Conservation (phyloP, 35 echinoderm and acorn worm genomes). For the Chiridota heheva region DNA sequence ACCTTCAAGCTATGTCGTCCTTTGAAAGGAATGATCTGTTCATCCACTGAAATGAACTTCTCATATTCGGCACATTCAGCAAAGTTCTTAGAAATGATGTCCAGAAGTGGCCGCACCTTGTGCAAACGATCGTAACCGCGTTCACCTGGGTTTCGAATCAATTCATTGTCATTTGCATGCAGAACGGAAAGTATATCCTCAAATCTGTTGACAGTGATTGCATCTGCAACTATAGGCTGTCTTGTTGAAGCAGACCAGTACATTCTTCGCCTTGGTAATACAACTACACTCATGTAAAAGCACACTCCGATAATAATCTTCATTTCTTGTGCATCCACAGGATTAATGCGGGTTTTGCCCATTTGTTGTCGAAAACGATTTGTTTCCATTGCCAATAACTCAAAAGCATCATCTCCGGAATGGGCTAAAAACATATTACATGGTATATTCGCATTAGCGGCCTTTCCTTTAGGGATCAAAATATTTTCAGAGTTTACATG, state of each 20-base stretch:
- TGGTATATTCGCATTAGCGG: too few species aligned
- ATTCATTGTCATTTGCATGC: constrained; percentile 22
- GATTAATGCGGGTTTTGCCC: too few species aligned
- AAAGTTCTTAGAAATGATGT: background rate
- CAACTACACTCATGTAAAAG: constrained; percentile 11
- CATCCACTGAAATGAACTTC: background rate
- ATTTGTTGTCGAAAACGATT: too few species aligned
- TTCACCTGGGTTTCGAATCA: background rate
- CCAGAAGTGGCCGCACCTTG: constrained; percentile 6
- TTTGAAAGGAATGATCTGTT: constrained; percentile 23
- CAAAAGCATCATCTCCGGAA: too few species aligned
- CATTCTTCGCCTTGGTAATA: constrained; percentile 20
- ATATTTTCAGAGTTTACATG: too few species aligned
- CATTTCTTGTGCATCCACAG: too few species aligned
- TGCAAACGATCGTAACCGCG: background rate
- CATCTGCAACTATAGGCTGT: background rate
- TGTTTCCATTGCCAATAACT: too few species aligned
- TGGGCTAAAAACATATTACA: too few species aligned
- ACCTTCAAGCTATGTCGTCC: constrained; percentile 15
- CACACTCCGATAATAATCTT: background rate
- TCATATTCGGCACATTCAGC: background rate
- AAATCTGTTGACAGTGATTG: constrained; percentile 2
- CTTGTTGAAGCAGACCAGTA: constrained; percentile 12
- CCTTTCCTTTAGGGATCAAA: too few species aligned
- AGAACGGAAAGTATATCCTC: constrained; percentile 3